phyloP scores from a whole-genome alignment of 2,113 vertebrate genomes.

The Uria lomvia region DNA sequence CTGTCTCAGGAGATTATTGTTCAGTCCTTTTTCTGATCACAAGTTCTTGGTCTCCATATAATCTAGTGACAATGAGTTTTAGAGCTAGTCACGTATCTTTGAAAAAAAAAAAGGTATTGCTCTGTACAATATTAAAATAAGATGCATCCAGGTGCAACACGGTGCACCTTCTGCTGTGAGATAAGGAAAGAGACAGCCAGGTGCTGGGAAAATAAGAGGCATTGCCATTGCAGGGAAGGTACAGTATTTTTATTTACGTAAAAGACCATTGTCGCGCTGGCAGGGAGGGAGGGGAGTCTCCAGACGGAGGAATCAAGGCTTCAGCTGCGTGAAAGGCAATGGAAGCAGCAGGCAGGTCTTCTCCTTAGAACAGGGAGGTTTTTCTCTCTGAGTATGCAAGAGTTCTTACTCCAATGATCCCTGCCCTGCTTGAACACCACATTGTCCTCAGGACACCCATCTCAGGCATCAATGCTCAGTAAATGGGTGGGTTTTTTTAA shows the following conservation, averaged over 20 bases:
- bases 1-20: neutral
- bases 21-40: neutral
- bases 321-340: neutral
- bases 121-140: neutral
- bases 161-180: neutral
- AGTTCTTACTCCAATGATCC: neutral
- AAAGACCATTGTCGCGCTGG: neutral
- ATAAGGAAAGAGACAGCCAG: neutral
- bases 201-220: neutral
- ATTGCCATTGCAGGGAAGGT: neutral
- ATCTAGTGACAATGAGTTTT: neutral
- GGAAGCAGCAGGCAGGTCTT: neutral
- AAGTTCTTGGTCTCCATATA: neutral
- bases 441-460: neutral
- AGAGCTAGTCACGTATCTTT: neutral
- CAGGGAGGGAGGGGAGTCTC: neutral
- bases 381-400: neutral
- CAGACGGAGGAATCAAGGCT: neutral
- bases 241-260: neutral
- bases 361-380: neutral
- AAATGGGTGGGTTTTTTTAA: fast-evolving
- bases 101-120: neutral
- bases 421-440: neutral
- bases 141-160: neutral
- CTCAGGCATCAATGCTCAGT: neutral